Percentiles rank a stretch among this genome's conserved stretches.
These are phyloP conservation scores for Nasua narica DNA, from an alignment of 2,797 vertebrate species.

Conservation along the genomic window DNA sequence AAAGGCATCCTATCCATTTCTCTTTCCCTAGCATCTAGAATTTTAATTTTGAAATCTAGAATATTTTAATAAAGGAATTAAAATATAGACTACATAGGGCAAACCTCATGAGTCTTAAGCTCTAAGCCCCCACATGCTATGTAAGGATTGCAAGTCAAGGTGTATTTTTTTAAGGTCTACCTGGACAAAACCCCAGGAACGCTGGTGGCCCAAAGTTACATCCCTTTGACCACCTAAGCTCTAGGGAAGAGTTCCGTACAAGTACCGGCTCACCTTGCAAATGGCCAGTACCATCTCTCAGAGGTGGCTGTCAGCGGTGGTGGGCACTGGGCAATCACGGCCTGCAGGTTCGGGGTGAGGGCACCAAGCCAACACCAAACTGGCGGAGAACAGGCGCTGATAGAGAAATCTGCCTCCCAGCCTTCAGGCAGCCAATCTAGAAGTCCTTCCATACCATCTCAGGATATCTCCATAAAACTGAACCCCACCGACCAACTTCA, in stretches of 20 bases:
- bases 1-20: neutral
- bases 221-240: neutral
- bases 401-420: rapidly evolving
- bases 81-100: neutral
- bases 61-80: neutral
- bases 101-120: neutral
- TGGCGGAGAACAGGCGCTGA: neutral
- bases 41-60: too few species aligned
- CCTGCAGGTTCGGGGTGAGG: neutral
- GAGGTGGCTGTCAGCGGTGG: neutral
- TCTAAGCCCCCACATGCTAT: neutral
- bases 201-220: neutral
- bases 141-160: neutral
- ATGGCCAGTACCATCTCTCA: neutral
- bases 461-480: neutral
- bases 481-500: neutral
- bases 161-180: neutral
- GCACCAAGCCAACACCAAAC: rapidly evolving
- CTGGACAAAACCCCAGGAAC: neutral
- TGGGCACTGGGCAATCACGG: too few species aligned
- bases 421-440: neutral
- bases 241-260: neutral
- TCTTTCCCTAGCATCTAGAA: neutral
- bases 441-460: neutral
- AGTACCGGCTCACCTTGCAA: neutral